Conservation (phyloP, 2,888 invertebrate genomes). For the Nephrotoma appendiculata region DNA sequence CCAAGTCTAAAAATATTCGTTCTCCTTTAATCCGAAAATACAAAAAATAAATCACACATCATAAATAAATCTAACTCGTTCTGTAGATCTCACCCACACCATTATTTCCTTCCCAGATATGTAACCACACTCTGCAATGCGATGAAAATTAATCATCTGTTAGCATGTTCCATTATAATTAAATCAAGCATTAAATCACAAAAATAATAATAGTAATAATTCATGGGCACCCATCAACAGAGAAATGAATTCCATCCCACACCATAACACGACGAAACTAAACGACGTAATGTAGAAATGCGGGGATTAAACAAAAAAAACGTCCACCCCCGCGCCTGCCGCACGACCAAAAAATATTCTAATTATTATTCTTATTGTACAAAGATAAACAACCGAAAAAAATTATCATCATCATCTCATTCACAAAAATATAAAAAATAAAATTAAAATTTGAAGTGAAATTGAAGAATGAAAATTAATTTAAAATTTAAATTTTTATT, state of each 20-base stretch:
- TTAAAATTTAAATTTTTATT: background rate
- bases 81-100: background rate
- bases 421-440: background rate
- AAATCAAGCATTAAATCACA: background rate
- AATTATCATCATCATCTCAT: background rate
- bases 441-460: background rate
- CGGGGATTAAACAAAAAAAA: background rate
- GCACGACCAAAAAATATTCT: background rate
- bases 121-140: background rate
- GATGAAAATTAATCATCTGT: background rate
- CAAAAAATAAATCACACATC: background rate
- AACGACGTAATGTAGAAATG: background rate
- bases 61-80: background rate
- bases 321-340: background rate
- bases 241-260: background rate
- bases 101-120: background rate
- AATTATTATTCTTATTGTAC: background rate
- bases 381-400: background rate
- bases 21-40: background rate
- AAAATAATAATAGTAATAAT: background rate
- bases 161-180: background rate
- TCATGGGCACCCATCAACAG: background rate
- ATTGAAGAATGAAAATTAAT: background rate
- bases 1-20: no score
- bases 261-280: background rate